Conservation (phyloP, 2,888 invertebrate genomes). For the Sphaerophoria rueppellii region DNA sequence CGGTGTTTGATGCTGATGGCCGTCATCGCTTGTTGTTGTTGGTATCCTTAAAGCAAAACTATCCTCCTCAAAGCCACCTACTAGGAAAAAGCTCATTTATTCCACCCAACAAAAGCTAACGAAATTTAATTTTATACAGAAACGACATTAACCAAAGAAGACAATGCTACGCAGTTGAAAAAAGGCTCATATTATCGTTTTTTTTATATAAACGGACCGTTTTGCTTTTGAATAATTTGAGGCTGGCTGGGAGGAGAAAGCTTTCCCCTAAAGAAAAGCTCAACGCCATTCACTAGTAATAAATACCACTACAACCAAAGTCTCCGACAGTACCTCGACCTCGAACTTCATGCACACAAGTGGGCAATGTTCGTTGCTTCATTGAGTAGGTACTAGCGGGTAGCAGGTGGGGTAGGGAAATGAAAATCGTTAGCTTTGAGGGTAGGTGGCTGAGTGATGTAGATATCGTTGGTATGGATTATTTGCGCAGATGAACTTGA, state of each 20-base stretch:
- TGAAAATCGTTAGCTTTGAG: constrained; percentile 20
- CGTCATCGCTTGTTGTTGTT: background rate
- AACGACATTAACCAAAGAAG: constrained; percentile 1
- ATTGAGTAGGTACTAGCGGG: constrained; percentile 52
- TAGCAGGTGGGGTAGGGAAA: constrained; percentile 10
- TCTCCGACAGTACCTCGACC: constrained; percentile 58
- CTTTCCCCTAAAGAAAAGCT: constrained; percentile 45
- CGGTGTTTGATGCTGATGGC: constrained; percentile 20
- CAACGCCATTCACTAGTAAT: constrained; percentile 61
- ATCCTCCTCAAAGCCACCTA: constrained; percentile 32
- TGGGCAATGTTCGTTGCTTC: constrained; percentile 70
- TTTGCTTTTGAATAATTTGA: constrained; percentile 22
- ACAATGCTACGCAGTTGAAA: constrained; percentile 59
- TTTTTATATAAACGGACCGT: constrained; percentile 10
- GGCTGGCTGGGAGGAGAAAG: constrained; percentile 3
- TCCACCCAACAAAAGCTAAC: background rate
- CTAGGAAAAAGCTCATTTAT: constrained; percentile 12
- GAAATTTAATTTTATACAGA: background rate
- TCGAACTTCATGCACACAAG: constrained; percentile 73
- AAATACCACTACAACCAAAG: constrained; percentile 51
- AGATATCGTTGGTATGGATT: constrained; percentile 9
- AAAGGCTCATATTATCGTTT: constrained; percentile 17
- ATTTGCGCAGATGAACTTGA: constrained; percentile 57
- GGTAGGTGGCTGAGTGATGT: constrained; percentile 14
- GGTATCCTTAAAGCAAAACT: constrained; percentile 24